Conservation (phyloP, 2,888 invertebrate species). For the Rhorus exstirpatorius region DNA sequence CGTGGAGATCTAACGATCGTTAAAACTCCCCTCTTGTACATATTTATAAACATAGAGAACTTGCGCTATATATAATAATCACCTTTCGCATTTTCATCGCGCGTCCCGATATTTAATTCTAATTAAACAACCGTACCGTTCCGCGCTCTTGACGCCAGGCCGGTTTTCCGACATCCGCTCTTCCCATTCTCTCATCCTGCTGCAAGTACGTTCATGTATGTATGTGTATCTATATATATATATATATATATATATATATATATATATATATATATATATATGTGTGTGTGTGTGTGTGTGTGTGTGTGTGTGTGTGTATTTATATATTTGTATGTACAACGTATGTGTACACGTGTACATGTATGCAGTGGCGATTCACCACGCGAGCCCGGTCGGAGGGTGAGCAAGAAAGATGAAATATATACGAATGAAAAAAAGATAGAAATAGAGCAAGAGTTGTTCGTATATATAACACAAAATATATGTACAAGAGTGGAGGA, state of each 20-base stretch:
- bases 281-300: background rate
- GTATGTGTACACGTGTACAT: background rate
- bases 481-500: slow-evolving; percentile 55
- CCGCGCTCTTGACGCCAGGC: slow-evolving; percentile 65
- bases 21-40: slow-evolving; percentile 29
- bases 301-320: slow-evolving; percentile 2
- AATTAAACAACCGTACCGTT: slow-evolving; percentile 69
- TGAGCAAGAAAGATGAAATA: slow-evolving; percentile 47
- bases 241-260: background rate
- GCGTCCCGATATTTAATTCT: slow-evolving; percentile 64
- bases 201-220: slow-evolving; percentile 6
- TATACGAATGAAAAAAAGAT: slow-evolving; percentile 59
- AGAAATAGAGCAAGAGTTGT: slow-evolving; percentile 63
- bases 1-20: slow-evolving; percentile 49
- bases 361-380: slow-evolving; percentile 57
- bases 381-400: slow-evolving; percentile 53
- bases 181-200: slow-evolving; percentile 51
- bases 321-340: slow-evolving; percentile 25
- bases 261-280: slow-evolving; percentile 18
- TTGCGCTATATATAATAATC: slow-evolving; percentile 59
- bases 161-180: slow-evolving; percentile 69
- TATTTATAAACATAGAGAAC: background rate
- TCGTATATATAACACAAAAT: slow-evolving; percentile 3
- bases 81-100: slow-evolving; percentile 65
- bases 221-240: too few species aligned